Evolutionary conservation across 2,797 vertebrate genomes (phyloP).

Genomic region (Lepilemur ruficaudatus): DNA sequence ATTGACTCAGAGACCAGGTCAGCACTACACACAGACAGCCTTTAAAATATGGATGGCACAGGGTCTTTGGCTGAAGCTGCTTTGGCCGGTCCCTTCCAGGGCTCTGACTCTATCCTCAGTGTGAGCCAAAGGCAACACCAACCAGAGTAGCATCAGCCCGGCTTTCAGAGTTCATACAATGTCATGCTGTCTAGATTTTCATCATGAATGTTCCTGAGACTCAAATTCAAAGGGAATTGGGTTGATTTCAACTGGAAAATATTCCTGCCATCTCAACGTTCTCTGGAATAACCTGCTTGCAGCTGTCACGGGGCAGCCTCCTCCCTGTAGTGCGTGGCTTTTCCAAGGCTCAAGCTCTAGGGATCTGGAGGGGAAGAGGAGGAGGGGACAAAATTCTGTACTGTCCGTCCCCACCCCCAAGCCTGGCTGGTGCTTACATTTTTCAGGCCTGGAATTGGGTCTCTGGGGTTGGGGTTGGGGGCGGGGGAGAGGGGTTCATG

Average conservation of each 20-base stretch:
- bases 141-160: conserved; percentile 72
- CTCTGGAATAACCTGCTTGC: conserved; percentile 76
- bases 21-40: conserved; percentile 25
- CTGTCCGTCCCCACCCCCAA: background rate
- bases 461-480: background rate
- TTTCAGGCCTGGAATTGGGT: conserved; percentile 55
- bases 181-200: conserved; percentile 84
- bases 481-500: background rate
- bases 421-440: conserved; percentile 41
- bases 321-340: conserved; percentile 68
- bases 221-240: conserved; percentile 76
- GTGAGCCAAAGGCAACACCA: conserved; percentile 83
- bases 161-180: conserved; percentile 81
- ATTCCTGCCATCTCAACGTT: conserved; percentile 65
- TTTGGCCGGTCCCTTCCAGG: conserved; percentile 47
- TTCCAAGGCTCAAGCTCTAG: conserved; percentile 59
- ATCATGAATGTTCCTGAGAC: conserved; percentile 81
- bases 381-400: conserved; percentile 44
- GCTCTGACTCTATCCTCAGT: conserved; percentile 48
- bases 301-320: conserved; percentile 72
- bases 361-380: conserved; percentile 21
- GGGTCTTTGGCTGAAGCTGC: conserved; percentile 51
- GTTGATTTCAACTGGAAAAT: conserved; percentile 81
- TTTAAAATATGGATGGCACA: conserved; percentile 68
- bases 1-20: background rate